phyloP scores from a whole-genome alignment of 2,113 vertebrate genomes.

The Eurypyga helias region DNA sequence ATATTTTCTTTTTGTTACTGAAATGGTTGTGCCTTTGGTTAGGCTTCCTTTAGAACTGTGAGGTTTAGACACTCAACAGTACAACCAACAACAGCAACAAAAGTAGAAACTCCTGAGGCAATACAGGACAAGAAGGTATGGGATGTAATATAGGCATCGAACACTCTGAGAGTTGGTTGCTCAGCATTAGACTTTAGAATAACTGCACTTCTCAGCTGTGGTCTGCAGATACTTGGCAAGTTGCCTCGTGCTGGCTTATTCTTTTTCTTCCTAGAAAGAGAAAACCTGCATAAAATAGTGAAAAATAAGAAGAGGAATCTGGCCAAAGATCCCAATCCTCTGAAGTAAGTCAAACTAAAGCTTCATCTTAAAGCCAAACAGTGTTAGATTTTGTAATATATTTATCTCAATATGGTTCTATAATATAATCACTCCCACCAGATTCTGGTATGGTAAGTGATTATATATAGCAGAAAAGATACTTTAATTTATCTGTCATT shows the following conservation, averaged over 20 bases:
- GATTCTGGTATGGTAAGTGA: background rate
- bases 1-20: background rate
- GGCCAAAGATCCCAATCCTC: background rate
- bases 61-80: background rate
- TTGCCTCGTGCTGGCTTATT: background rate
- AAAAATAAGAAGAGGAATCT: background rate
- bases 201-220: background rate
- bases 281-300: background rate
- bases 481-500: conserved; percentile 3
- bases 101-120: background rate
- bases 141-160: background rate
- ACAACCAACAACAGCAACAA: background rate
- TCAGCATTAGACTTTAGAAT: background rate
- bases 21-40: background rate
- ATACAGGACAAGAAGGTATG: background rate
- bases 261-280: background rate
- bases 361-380: background rate
- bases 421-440: background rate
- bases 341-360: background rate
- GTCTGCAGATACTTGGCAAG: background rate
- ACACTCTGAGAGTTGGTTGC: background rate
- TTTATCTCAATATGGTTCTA: background rate
- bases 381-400: background rate
- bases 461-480: background rate
- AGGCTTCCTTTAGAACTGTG: background rate